Base-by-base conservation (phyloP, 92 coral and sea anemone genomes). In the Zoanthus sociatus region DNA sequence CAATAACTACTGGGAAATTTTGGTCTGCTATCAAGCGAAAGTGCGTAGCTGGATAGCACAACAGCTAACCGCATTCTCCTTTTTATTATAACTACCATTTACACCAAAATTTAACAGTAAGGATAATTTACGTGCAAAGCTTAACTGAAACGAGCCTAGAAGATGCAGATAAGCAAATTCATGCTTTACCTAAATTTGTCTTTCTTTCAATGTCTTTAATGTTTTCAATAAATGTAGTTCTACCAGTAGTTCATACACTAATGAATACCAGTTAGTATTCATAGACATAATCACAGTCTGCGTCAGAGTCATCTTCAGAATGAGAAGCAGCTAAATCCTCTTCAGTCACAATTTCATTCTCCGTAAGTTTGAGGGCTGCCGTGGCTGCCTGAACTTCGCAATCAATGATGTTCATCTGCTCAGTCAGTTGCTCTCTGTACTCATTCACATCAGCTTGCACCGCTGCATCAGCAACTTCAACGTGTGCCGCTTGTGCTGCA, bases 191-290 rank as follows among this genome's bases (percentile, higher is more conserved):
- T 71, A 71, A 71, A 12, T 6, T 71, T 71, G 47, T 71, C 76
- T 71, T 71, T 71, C 20, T 71, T 71, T 33, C 76, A 47, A 33
- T 71, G 76, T 71, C 76, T 31, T 32, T 33, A 33, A 33, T 10
- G 32, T 71, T 71, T 71, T n/a, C 46, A 71, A 71, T 71, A 71
- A 71, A 71, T 71, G 76, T 71, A 71, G 76, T 71, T 71, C 76
- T 71, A 33, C 76, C 26, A 26, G 26, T 31, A 71, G 33, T 31
- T 48, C 33, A 71, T 47, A 71, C 76, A 33, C 76, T 32, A 71
- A 33, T 71, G 76, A 71, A 33, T 71, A 16, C 76, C 76, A 71
- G 50, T 71, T 71, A 71, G 76, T 71, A 71, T 71, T 71, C 26
- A 26, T 26, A 26, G 26, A 26, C 51, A 71, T 71, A 71, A 71